phyloP scores from a whole-genome alignment of 1,140 invertebrate genomes.

The Dreissena rostriformis region DNA sequence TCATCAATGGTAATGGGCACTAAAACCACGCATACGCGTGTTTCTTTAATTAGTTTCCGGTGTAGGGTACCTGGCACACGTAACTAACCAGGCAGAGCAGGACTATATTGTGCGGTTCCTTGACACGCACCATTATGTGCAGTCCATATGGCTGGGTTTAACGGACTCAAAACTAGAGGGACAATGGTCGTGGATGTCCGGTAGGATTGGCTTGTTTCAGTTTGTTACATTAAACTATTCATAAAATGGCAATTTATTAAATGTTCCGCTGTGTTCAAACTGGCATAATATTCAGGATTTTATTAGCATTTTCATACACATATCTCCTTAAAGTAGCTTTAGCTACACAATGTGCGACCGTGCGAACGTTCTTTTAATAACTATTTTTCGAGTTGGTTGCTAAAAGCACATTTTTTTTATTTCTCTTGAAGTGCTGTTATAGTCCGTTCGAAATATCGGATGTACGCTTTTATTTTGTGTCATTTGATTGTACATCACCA shows the following conservation, averaged over 20 bases:
- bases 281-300: neutral
- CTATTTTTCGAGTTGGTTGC: neutral
- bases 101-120: slow-evolving; percentile 34
- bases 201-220: slow-evolving; percentile 9
- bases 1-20: no score
- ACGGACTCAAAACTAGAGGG: slow-evolving; percentile 12
- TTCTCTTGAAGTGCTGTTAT: neutral
- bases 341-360: no score
- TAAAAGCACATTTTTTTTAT: neutral
- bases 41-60: neutral
- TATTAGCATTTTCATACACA: neutral
- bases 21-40: no score
- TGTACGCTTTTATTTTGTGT: no score
- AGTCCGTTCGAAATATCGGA: neutral
- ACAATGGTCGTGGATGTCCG: slow-evolving; percentile 20
- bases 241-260: neutral
- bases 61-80: slow-evolving; percentile 2
- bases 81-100: slow-evolving; percentile 8
- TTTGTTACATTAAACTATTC: neutral
- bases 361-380: no score
- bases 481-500: neutral
- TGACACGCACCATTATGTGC: slow-evolving; percentile 6
- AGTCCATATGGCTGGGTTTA: slow-evolving; percentile 31
- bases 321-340: no score
- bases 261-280: neutral